Base-by-base conservation (phyloP, 2,113 vertebrate genomes). In the Antennarius striatus region DNA sequence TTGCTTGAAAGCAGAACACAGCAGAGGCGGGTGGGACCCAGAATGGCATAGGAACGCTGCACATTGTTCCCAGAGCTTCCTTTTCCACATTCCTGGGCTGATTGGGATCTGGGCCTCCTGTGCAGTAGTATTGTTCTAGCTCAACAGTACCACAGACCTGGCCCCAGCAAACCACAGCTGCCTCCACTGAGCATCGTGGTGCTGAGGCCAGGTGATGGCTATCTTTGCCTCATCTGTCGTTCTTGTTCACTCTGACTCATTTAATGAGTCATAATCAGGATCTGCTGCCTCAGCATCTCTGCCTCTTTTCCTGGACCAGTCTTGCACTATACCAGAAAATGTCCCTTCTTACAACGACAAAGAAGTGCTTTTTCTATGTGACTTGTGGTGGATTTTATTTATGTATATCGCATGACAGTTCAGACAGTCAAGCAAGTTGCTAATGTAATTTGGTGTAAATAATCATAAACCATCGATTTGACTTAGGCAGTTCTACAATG, bases 31-130 rank as follows among this genome's bases (percentile, higher is more conserved):
- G 83, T 64, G 80, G 83, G 69, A 83, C 81, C 68, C 77, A 74
- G 80, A 73, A 75, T 50, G 47, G 68, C 68, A 79, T 67, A 68
- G 86, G 84, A 89, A 88, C 77, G 72, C 76, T 89, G 63, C 61
- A 80, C 85, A 93, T 93, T 94, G 92, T 93, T 93, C 81, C 68
- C 62, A 29, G 68, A 63, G 83, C 87, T 93, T 94, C 93, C 93
- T 92, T 85, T 89, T 86, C 83, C 89, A 92, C 91, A 94, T 94
- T 94, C 91, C 88, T 92, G 78, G 71, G 16, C 82, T 88, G 91
- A 93, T 91, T 90, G 84, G 73, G 89, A 90, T 91, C 84, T 73
- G 75, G 86, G 77, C 71, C 85, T 87, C 82, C 86, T 80, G 71
- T 75, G 68, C 77, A 71, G 75, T 50, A 62, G 72, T 69, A 87